Conservation (phyloP, 35 echinoderm and acorn worm species). For the Apostichopus parvimensis region DNA sequence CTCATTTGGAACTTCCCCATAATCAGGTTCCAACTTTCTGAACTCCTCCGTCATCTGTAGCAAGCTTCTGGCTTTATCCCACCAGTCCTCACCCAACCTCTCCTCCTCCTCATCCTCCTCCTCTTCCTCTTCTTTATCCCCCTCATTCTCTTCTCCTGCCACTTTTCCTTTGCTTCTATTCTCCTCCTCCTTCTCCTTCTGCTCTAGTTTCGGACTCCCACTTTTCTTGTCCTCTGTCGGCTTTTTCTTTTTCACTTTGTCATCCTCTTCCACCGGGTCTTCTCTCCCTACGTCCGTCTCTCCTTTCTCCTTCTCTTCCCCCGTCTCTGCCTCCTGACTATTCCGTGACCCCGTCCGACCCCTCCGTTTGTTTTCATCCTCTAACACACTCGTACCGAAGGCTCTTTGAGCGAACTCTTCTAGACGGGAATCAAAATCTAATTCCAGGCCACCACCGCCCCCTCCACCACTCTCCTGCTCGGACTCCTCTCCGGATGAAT, state of each 20-base stretch:
- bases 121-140: not conserved
- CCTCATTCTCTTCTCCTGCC: conserved; percentile 27
- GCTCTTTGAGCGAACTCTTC: conserved; percentile 56
- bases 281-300: not conserved
- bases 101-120: conserved; percentile 43
- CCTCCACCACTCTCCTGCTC: conserved; percentile 3
- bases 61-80: conserved; percentile 47
- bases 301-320: not conserved
- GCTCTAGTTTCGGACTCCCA: not conserved
- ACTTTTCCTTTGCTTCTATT: conserved; percentile 15
- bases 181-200: not conserved
- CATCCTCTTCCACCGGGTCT: not conserved
- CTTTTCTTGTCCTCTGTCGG: not conserved
- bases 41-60: conserved; percentile 52
- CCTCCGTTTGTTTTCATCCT: conserved; percentile 17
- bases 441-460: not conserved
- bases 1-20: not conserved
- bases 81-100: conserved; percentile 44
- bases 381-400: conserved; percentile 48
- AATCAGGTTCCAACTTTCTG: conserved; percentile 39
- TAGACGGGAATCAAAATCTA: conserved; percentile 51
- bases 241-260: not conserved
- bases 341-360: not conserved
- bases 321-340: not conserved
- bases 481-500: conserved; percentile 15